Conservation (phyloP, 2,797 vertebrate species). For the Chrosomus eos region DNA sequence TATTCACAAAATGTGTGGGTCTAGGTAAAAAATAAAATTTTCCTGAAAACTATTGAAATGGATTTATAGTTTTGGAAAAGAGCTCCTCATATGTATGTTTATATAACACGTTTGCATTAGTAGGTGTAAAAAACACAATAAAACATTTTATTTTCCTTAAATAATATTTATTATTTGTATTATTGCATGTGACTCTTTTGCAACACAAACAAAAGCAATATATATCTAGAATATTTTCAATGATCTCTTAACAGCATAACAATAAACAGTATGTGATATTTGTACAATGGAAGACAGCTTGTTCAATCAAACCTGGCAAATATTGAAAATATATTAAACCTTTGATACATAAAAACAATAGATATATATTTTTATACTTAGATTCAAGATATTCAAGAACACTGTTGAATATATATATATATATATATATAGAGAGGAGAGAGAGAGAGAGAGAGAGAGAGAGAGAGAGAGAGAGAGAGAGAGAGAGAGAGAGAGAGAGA, state of each 20-base stretch:
- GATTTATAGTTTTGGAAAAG: too few species aligned
- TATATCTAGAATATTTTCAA: constrained; percentile 67
- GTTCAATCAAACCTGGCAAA: constrained; percentile 64
- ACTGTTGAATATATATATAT: constrained; percentile 65
- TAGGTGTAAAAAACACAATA: constrained; percentile 15
- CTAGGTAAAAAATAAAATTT: too few species aligned
- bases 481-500: too few species aligned
- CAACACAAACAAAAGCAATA: constrained; percentile 79
- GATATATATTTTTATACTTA: background rate
- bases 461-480: too few species aligned
- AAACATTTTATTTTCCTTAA: constrained; percentile 68
- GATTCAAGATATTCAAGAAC: constrained; percentile 44
- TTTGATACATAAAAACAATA: constrained; percentile 43
- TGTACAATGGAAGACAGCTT: constrained; percentile 80
- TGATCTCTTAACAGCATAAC: constrained; percentile 73
- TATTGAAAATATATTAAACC: constrained; percentile 41
- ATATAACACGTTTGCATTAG: background rate
- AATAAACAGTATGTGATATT: constrained; percentile 73
- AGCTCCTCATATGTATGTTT: too few species aligned
- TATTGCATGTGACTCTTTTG: constrained; percentile 76
- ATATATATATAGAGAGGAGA: background rate
- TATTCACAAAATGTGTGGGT: too few species aligned
- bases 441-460: too few species aligned
- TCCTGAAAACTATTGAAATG: too few species aligned
- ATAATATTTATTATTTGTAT: constrained; percentile 82